Base-by-base conservation (phyloP, 2,113 vertebrate species). In the Sylvietta virens region DNA sequence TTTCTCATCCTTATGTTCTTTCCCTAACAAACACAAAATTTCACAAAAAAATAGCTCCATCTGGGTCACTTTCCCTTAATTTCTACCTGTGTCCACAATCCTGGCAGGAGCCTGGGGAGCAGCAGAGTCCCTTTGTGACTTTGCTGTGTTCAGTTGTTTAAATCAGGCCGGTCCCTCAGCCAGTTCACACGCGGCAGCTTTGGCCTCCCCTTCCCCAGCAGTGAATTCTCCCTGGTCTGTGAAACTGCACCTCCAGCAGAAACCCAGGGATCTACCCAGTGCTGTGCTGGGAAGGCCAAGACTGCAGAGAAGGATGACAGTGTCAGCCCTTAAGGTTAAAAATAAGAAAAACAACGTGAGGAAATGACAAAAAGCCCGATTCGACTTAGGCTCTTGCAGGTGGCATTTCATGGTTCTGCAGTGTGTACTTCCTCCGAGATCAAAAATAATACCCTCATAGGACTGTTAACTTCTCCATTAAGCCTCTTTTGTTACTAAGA, bases 261-360 rank as follows among this genome's bases (percentile, higher is more conserved):
- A 27, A 39, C 27, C 27, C 37, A n/a, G 19, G 9, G 11, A 58
- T 14, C 14, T 16, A 2, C 24, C 13, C 14, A 22, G 8, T 44
- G 44, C n/a, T 0, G 0, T 10, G 23, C 22, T 12, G 3, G 23
- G 47, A 40, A 31, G 20, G 60, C 31, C 2, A 13, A 42, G 24
- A 10, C 3, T 1, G 9, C 1, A 0, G 7, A 22, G 39, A 61
- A 42, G 14, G 9, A 6, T 1, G 23, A 24, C 50, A 12, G 13
- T 21, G 39, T 35, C 21, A 44, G 15, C 19, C 30, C 26, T 70
- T 13, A 8, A 13, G 19, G 12, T 27, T 40, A 69, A 74, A 58
- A 69, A 4, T 13, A 35, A 60, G n/a, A 47, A 69, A 47, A 74
- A 9, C 9, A 44, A 7, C 0, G 1, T 2, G 17, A 37, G 18